Base-by-base conservation (phyloP, 2,797 vertebrate genomes). In the Rhynchotus rufescens region DNA sequence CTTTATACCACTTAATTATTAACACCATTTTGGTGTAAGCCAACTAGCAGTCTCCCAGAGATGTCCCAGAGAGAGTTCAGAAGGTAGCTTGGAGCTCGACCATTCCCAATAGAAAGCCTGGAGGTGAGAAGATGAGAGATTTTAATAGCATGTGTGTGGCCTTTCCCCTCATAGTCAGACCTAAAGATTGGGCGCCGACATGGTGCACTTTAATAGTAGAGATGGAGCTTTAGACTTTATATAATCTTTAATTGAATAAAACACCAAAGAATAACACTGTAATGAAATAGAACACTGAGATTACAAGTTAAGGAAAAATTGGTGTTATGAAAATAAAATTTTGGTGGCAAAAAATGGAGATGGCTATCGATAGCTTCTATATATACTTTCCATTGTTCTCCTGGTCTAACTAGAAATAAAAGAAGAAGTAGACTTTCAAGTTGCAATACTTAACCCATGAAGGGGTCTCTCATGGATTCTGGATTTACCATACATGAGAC, bases 401-500 rank as follows among this genome's bases (percentile, higher is more conserved):
- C 34, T 78, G 9, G 20, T 68, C 8, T 93, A 90, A 89, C 38
- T 66, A 76, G 80, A 79, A 93, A 72, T 69, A 92, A 64, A 47
- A 45, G 74, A 75, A 51, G 20, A 93, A 88, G 38, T 51, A 8
- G 80, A 92, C 80, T 74, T 85, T 82, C 80, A 93, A 91, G 57
- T 91, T 52, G 79, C 60, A 62, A 79, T 72, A 76, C 54, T 51
- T 93, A 88, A 84, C 30, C 60, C 77, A 42, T 1, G 34, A 90
- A 78, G 78, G 88, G 57, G 65, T 94, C 80, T 95, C 71, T 87
- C 57, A 91, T 93, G 71, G 75, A 73, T 81, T 97, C 95, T 92
- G 56, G 30, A 91, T 97, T 96, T 96, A 94, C 86, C 80, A 86
- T 93, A 78, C 25, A 59, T 42, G 82, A 92, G n/a, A 10, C 19